A percentile compares a stretch with the other conserved stretches of the same genome.
Evolutionary conservation across 1,140 invertebrate genomes (phyloP).

Genomic region (Condylostylus longicornis): DNA sequence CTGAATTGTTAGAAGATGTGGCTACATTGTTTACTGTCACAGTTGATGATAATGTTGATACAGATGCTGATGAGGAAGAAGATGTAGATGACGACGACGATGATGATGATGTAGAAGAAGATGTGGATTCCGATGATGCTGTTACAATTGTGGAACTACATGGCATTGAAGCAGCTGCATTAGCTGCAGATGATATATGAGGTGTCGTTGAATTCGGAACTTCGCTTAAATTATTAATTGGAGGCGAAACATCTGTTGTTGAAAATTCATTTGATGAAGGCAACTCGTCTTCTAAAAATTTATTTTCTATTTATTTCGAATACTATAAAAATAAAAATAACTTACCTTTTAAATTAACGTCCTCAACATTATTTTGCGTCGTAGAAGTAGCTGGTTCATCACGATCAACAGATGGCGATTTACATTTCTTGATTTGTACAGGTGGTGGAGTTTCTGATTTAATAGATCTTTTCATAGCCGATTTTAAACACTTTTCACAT

Average conservation of each 20-base stretch:
- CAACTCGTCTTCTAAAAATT: too few relatives aligned
- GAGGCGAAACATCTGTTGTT: slow-evolving; percentile 25
- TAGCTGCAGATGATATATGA: slow-evolving; percentile 24
- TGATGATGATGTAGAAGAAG: slow-evolving; percentile 22
- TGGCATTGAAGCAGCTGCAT: slow-evolving; percentile 23
- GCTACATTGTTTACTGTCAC: slow-evolving; percentile 7
- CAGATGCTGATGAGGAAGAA: slow-evolving; percentile 11
- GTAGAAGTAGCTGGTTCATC: neutral
- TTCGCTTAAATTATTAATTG: too few relatives aligned
- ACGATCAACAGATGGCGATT: slow-evolving; percentile 5
- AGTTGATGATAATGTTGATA: slow-evolving; percentile 6
- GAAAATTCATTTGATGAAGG: slow-evolving; percentile 27
- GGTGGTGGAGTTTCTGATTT: slow-evolving; percentile 24
- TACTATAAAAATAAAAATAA: too few relatives aligned
- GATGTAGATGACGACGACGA: slow-evolving; percentile 3
- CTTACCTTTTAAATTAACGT: neutral
- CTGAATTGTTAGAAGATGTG: slow-evolving; percentile 16
- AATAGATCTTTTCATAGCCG: slow-evolving; percentile 12
- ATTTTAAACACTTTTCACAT: slow-evolving; percentile 27
- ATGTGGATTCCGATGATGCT: slow-evolving; percentile 31
- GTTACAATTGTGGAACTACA: slow-evolving; percentile 17
- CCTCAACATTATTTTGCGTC: neutral
- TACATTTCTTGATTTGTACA: slow-evolving; percentile 5
- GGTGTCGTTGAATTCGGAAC: too few relatives aligned
- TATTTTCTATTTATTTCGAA: too few relatives aligned